Evolutionary conservation across 1,140 invertebrate genomes (phyloP).

Genomic region (Adoxophyes honmai): DNA sequence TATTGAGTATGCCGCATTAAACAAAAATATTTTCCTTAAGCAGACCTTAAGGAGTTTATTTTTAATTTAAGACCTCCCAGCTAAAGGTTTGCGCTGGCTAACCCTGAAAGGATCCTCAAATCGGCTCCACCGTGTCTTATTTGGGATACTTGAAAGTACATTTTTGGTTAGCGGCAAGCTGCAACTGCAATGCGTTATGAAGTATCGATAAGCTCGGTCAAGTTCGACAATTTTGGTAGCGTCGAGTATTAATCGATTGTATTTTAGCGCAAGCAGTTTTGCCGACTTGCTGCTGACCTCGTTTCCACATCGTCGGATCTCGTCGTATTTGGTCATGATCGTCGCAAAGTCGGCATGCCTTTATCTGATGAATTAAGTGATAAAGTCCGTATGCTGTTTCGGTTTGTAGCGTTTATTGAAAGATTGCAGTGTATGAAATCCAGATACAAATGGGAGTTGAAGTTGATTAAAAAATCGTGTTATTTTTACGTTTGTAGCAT

Average conservation of each 20-base stretch:
- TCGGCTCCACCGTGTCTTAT: not conserved
- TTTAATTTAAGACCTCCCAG: slow-evolving; percentile 15
- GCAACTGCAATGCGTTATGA: not conserved
- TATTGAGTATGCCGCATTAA: not conserved
- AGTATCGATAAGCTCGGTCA: slow-evolving; percentile 19
- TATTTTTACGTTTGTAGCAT: no score
- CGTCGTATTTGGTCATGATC: slow-evolving; percentile 50
- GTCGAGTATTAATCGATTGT: slow-evolving; percentile 45
- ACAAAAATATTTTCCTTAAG: slow-evolving; percentile 15
- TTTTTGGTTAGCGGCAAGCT: not conserved
- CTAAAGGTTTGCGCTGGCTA: slow-evolving; percentile 7
- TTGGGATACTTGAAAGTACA: not conserved
- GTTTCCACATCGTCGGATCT: slow-evolving; percentile 29
- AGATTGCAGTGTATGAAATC: no score
- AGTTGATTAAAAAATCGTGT: no score
- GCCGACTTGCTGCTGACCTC: slow-evolving; percentile 50
- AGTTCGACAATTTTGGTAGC: slow-evolving; percentile 51
- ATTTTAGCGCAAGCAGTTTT: slow-evolving; percentile 36
- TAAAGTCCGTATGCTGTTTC: not conserved
- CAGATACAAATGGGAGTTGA: no score
- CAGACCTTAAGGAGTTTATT: slow-evolving; percentile 8
- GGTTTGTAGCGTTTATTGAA: not conserved
- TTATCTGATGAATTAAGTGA: slow-evolving; percentile 17
- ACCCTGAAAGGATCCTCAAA: slow-evolving; percentile 13
- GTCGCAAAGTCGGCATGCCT: slow-evolving; percentile 22